Percentiles rank a stretch among this genome's conserved stretches.
Evolutionary conservation across 2,888 invertebrate genomes (phyloP).

Genomic region (Orchesella flavescens): DNA sequence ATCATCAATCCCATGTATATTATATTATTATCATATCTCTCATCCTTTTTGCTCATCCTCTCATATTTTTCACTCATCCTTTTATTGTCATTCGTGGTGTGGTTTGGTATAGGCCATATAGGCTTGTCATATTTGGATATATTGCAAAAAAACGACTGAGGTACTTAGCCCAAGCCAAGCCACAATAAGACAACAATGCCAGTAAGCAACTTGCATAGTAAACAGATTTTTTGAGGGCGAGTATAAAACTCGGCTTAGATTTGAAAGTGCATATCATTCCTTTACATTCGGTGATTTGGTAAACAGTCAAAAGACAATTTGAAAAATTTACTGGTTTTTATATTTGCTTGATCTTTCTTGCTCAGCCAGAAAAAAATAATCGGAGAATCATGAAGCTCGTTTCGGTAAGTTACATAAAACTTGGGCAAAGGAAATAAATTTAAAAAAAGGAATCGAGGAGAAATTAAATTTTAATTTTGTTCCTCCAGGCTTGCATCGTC

Average conservation of each 20-base stretch:
- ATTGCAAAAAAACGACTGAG: background rate
- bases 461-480: background rate
- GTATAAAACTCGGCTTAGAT: constrained; percentile 3
- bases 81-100: background rate
- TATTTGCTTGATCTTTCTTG: background rate
- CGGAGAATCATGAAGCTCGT: constrained; percentile 32
- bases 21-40: too few relatives aligned
- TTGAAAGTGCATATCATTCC: constrained; percentile 1
- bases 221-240: constrained; percentile 2
- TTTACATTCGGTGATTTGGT: background rate
- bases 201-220: background rate
- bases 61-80: constrained; percentile 7
- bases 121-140: constrained; percentile 12
- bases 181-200: background rate
- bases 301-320: background rate
- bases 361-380: background rate
- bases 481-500: constrained; percentile 14
- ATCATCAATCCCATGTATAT: too few relatives aligned
- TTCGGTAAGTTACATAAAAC: constrained; percentile 24
- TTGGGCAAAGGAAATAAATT: background rate
- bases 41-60: too few relatives aligned
- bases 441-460: background rate
- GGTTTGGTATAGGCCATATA: too few relatives aligned
- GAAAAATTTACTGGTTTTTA: too few relatives aligned
- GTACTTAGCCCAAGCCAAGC: constrained; percentile 4